Evolutionary conservation across 1,140 invertebrate species (phyloP), one percentile per base, ranked within the genome.

Genomic region (Patella vulgata): DNA sequence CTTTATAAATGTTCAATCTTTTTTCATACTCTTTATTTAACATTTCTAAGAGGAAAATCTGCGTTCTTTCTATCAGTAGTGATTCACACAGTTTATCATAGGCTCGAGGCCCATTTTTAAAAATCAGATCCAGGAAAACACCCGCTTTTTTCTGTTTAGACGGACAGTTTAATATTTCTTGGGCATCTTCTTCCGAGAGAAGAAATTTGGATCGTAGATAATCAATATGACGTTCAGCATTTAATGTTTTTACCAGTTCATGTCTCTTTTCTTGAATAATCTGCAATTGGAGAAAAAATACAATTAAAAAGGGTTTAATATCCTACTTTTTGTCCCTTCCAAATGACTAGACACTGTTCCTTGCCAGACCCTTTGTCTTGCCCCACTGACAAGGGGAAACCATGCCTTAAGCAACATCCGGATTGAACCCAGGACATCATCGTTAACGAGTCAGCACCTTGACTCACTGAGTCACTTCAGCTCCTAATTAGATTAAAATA

Each of bases 11-110:
- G 28, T 61, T 67, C 43, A 63, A 65, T 36, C 60, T 63, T 33
- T 40, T 65, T 66, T 77, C 75, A 36, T 58, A 77, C 17, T 70
- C 70, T 47, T 62, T 61, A 33, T 77, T 73, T 0, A 77, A 50
- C 39, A 42, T 59, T 28, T 52, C 47, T 0, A 72, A 62, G 9
- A 77, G 40, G 42, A 73, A 70, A 1, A 62, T 59, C 44, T 74
- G 73, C 21, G 73, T 73, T 52, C 52, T 63, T 21, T 73, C 69
- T 6, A 54, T 43, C n/a, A 66, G 40, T 5, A 75, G 58, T 1
- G 73, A 63, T 2, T 57, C 51, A 5, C 74, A 68, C 23, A 77
- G 44, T 3, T 50, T 42, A 58, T 75, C 65, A 48, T 69, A 77
- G 11, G 63, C 70, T 6, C 36, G 51, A 17, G 68, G 66, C n/a